Conservation (phyloP, 2,888 invertebrate genomes). For the Agrotis ipsilon region DNA sequence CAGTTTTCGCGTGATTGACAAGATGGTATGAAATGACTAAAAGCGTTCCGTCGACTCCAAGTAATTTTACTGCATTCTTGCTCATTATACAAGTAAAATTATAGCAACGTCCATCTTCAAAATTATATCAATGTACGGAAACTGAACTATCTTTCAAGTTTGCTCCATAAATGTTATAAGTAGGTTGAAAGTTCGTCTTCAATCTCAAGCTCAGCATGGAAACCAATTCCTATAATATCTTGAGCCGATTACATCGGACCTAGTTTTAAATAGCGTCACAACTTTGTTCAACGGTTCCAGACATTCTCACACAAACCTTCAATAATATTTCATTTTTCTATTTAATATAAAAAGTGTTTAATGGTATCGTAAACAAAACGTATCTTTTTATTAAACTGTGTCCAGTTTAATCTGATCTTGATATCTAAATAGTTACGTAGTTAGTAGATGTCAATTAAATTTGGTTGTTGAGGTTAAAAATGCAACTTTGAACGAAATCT, state of each 20-base stretch:
- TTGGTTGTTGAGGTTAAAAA: conserved; percentile 37
- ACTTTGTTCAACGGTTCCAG: conserved; percentile 20
- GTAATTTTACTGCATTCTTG: not conserved
- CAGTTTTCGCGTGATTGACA: not conserved
- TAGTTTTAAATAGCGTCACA: conserved; percentile 29
- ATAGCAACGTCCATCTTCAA: not conserved
- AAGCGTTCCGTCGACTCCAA: no score
- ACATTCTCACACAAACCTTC: conserved; percentile 43
- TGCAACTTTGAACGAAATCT: conserved; percentile 58
- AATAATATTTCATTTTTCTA: conserved; percentile 54
- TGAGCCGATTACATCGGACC: conserved; percentile 31
- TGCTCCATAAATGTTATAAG: conserved; percentile 18
- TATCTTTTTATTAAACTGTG: conserved; percentile 44
- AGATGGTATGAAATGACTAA: no score
- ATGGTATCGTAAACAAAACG: conserved; percentile 65
- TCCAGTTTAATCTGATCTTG: conserved; percentile 40
- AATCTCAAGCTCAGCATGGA: conserved; percentile 2
- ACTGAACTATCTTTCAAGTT: conserved; percentile 15
- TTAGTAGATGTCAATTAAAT: not conserved
- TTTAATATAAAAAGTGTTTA: conserved; percentile 59
- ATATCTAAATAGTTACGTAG: not conserved
- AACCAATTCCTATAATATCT: conserved; percentile 38
- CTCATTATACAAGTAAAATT: not conserved
- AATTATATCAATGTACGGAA: conserved; percentile 1
- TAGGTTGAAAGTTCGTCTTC: conserved; percentile 27